Base-by-base conservation (phyloP, 2,797 vertebrate genomes). In the Coilia nasus region DNA sequence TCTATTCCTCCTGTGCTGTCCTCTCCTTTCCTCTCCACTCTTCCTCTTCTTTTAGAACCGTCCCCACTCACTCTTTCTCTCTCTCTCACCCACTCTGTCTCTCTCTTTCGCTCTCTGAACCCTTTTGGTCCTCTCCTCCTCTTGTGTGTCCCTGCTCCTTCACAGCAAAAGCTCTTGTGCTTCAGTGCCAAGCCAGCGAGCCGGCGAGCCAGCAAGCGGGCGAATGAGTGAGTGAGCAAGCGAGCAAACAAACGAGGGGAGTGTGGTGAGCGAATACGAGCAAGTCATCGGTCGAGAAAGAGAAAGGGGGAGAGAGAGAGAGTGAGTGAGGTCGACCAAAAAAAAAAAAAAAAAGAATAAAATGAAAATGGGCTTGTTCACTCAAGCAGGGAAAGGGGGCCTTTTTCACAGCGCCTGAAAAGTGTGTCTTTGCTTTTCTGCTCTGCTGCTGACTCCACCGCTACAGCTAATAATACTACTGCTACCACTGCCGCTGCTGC, bases 361-460 rank as follows among this genome's bases (percentile, higher is more conserved):
- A 67, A 67, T 11, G 15, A 71, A 75, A 75, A 35, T 35, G 31
- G 67, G 67, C 67, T 75, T 75, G 67, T 75, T 75, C 67, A 75
- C 67, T 75, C 31, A 28, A 75, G 67, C 67, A 31, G 15, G 71
- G 64, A 56, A 25, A 78, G 31, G 21, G 28, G 81, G 31, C 47
- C 71, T 86, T 64, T 86, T 64, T 83, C 71, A 80, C 60, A 56
- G 17, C 12, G 82, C 83, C 67, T 67, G 75, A 59, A 78, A 41
- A 80, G 14, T 15, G 82, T 31, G 25, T 23, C 75, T 50, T 46
- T 81, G 23, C 35, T 75, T 35, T 75, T 75, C 67, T 75, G 67
- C 67, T 35, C 67, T 35, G 15, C 67, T 35, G 67, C 28, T 75
- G 14, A 75, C 35, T 11, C 11, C 25, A 3, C 2, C 4, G 67